Evolutionary conservation across 2,113 vertebrate genomes (phyloP).

Genomic region (Leucopsar rothschildi): DNA sequence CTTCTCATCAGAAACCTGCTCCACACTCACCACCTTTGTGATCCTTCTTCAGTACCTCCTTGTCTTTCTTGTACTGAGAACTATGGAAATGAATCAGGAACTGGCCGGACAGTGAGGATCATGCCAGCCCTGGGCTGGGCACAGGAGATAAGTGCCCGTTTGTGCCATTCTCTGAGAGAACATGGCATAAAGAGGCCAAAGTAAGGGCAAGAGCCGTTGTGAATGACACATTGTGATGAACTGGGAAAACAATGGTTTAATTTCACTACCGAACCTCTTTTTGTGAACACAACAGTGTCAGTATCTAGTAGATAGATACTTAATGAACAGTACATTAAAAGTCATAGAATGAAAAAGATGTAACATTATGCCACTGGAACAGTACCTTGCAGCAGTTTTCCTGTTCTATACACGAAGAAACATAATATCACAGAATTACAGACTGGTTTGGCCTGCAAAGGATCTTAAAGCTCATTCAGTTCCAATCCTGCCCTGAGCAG

Average conservation of each 20-base stretch:
- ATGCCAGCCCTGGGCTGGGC: rapidly evolving
- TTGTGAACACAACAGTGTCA: not conserved
- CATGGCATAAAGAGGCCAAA: rapidly evolving
- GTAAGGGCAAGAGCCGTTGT: rapidly evolving
- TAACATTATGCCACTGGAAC: not conserved
- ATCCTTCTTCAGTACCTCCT: not conserved
- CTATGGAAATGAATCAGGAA: not conserved
- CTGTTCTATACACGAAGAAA: not conserved
- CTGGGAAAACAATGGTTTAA: not conserved
- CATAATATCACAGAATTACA: not conserved
- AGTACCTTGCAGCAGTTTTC: not conserved
- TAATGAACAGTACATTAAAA: not conserved
- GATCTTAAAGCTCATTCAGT: not conserved
- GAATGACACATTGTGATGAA: too few species aligned
- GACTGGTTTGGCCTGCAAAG: not conserved
- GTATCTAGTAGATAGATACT: not conserved
- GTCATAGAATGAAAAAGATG: not conserved
- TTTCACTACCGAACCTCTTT: not conserved
- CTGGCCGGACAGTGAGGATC: too few species aligned
- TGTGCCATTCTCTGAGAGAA: not conserved
- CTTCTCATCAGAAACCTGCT: not conserved
- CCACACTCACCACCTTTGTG: too few species aligned
- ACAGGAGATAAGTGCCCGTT: too few species aligned
- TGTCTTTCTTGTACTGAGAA: not conserved
- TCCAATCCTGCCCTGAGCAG: not conserved